Percentiles rank a stretch among this genome's conserved stretches.
Evolutionary conservation across 2,113 vertebrate genomes (phyloP).

Genomic region (Myxocyprinus asiaticus): DNA sequence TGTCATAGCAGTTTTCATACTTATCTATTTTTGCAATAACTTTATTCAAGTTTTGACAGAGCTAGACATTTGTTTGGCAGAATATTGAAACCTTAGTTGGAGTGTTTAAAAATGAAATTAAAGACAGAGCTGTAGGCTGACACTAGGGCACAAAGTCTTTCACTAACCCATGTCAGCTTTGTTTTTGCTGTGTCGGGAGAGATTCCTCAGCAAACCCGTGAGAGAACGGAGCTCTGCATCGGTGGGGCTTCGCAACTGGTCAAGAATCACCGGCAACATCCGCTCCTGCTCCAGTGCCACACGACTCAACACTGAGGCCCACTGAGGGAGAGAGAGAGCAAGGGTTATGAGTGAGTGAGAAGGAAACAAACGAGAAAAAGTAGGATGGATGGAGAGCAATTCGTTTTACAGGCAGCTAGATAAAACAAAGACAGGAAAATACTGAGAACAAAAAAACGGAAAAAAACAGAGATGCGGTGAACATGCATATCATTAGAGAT

Average conservation of each 20-base stretch:
- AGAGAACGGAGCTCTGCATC: slow-evolving; percentile 86
- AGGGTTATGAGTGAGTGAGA: not conserved
- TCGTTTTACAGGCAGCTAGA: not conserved
- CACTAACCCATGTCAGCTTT: slow-evolving; percentile 91
- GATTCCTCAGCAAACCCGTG: slow-evolving; percentile 89
- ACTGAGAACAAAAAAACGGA: not conserved
- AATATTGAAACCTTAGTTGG: not conserved
- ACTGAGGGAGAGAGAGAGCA: slow-evolving; percentile 80
- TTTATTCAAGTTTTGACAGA: not conserved
- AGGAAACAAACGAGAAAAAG: slow-evolving; percentile 14
- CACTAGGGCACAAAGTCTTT: not conserved
- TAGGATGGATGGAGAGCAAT: not conserved
- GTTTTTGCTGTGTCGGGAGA: slow-evolving; percentile 83
- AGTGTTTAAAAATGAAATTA: slow-evolving; percentile 4
- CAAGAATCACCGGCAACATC: slow-evolving; percentile 87
- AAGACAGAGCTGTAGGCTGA: not conserved
- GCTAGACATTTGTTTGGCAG: slow-evolving; percentile 10
- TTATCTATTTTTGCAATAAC: not conserved
- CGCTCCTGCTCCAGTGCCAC: slow-evolving; percentile 90
- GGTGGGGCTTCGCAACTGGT: slow-evolving; percentile 81
- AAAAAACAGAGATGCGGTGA: not conserved
- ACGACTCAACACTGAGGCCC: slow-evolving; percentile 84
- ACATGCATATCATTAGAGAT: not conserved
- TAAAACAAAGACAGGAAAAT: not conserved
- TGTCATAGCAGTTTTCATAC: not conserved